phyloP scores from a whole-genome alignment of 2,113 vertebrate species.

The Proteles cristata region DNA sequence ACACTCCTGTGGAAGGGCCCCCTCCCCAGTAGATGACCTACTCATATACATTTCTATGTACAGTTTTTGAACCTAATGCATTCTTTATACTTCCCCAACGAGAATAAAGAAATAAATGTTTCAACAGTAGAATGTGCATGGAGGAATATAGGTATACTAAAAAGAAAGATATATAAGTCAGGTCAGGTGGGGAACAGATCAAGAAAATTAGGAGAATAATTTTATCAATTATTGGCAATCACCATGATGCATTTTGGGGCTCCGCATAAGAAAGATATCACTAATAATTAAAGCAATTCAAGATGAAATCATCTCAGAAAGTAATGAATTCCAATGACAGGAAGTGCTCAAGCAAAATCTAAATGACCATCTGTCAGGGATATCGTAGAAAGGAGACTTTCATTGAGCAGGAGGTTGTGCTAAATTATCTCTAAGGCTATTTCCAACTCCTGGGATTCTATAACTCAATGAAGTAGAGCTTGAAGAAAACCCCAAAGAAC shows the following conservation, averaged over 20 bases:
- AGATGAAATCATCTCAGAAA: background rate
- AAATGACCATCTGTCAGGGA: slow-evolving; percentile 34
- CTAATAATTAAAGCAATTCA: background rate
- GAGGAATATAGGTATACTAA: background rate
- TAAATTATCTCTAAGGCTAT: slow-evolving; percentile 51
- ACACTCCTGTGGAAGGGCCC: accelerated
- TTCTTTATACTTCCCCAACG: background rate
- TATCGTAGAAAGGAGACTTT: background rate
- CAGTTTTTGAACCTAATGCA: background rate
- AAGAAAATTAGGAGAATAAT: background rate
- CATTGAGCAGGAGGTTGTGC: slow-evolving; percentile 57
- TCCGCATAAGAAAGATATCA: background rate
- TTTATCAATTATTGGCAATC: background rate
- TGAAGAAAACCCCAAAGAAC: slow-evolving; percentile 50
- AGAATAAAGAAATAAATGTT: background rate
- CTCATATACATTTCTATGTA: background rate
- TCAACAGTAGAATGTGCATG: background rate
- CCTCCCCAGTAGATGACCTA: background rate
- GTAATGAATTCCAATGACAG: background rate
- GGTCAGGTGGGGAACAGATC: background rate
- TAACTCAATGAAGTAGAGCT: slow-evolving; percentile 35
- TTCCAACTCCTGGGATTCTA: slow-evolving; percentile 39
- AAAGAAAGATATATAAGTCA: background rate
- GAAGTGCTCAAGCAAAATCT: background rate
- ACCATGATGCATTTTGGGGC: background rate